Evolutionary conservation across 2,888 invertebrate genomes (phyloP).

Genomic region (Cryptocephalus primarius): DNA sequence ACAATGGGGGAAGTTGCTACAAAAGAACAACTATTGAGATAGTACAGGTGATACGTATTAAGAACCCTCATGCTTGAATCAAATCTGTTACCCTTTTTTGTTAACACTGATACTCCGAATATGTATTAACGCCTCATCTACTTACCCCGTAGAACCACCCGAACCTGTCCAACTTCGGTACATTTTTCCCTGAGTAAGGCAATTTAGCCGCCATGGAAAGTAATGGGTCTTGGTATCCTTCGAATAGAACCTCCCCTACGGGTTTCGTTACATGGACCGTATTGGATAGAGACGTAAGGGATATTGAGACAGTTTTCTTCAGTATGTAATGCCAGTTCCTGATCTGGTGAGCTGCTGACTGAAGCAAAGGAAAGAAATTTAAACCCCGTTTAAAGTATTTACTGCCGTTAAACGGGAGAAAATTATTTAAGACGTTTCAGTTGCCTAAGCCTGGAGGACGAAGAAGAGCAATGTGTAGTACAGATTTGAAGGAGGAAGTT

Average conservation of each 20-base stretch:
- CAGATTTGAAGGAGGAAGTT: too few relatives aligned
- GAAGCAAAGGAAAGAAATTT: conserved; percentile 15
- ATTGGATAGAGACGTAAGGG: conserved; percentile 45
- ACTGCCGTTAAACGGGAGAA: not conserved
- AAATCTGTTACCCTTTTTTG: too few relatives aligned
- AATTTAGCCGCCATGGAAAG: conserved; percentile 53
- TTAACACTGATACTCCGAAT: too few relatives aligned
- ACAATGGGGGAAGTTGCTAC: too few relatives aligned
- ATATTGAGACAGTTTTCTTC: conserved; percentile 49
- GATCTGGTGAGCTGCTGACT: conserved; percentile 50
- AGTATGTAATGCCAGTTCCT: conserved; percentile 47
- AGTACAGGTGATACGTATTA: too few relatives aligned
- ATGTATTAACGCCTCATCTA: conserved; percentile 2
- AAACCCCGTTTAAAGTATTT: too few relatives aligned
- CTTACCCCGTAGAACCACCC: conserved; percentile 73
- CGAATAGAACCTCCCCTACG: conserved; percentile 62
- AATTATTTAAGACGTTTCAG: not conserved
- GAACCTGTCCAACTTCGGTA: conserved; percentile 61
- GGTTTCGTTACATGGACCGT: conserved; percentile 49
- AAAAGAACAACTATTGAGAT: too few relatives aligned
- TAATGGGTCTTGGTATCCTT: conserved; percentile 67
- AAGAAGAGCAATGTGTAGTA: too few relatives aligned
- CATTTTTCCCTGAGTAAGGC: conserved; percentile 38
- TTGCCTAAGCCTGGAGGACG: too few relatives aligned
- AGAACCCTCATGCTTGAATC: too few relatives aligned